These are phyloP conservation scores for Dendrocopos noguchii DNA, from an alignment of 2,113 vertebrate species.

Conservation along the genomic window DNA sequence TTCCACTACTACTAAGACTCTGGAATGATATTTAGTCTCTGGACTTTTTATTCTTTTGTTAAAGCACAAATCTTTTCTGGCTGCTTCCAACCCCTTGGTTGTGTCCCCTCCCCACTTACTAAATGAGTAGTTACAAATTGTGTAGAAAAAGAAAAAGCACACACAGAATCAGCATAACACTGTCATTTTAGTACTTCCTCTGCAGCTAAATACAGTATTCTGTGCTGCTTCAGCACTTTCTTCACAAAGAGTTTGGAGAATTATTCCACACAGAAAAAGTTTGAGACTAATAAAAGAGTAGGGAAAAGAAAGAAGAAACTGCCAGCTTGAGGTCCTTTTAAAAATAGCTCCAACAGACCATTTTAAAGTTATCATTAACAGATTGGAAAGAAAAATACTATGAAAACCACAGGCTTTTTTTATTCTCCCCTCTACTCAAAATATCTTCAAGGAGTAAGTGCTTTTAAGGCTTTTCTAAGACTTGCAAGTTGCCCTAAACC, in stretches of 20 bases:
- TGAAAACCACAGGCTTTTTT: not conserved
- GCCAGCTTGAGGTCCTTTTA: not conserved
- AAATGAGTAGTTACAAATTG: not conserved
- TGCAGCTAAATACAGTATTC: not conserved
- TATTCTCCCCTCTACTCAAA: not conserved
- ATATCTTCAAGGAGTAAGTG: not conserved
- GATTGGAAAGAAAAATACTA: not conserved
- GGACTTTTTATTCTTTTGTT: not conserved
- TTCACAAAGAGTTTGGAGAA: not conserved
- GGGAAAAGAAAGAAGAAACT: not conserved
- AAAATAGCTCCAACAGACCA: not conserved
- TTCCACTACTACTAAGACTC: not conserved
- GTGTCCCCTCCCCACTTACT: not conserved
- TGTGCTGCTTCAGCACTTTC: not conserved
- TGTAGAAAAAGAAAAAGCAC: not conserved
- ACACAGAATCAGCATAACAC: not conserved
- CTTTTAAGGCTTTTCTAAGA: not conserved
- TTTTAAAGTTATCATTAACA: not conserved
- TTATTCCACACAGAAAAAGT: not conserved
- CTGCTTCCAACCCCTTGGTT: accelerated
- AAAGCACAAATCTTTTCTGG: not conserved
- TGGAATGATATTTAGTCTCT: not conserved
- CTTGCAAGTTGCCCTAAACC: not conserved
- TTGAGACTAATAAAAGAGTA: not conserved
- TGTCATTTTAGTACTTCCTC: not conserved